Evolutionary conservation across 2,888 invertebrate species (phyloP), one percentile per base, ranked within the genome.

Genomic region (Marasmarcha lunaedactyla): DNA sequence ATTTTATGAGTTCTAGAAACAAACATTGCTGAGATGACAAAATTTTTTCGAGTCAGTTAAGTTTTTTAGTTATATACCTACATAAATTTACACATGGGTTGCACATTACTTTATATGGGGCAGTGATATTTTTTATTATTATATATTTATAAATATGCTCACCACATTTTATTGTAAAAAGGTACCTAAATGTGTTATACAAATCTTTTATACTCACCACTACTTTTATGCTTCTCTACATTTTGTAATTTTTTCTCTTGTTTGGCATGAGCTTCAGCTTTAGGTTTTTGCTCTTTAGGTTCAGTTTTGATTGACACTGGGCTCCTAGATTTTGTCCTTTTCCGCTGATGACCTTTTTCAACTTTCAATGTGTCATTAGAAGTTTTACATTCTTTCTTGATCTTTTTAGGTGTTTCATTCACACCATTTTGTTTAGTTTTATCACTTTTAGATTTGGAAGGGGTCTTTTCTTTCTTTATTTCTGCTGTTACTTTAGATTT

Each of bases 401-500:
- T 44, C 36, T 40, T 45, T 25, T 38, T 40, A 26, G 39, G 44
- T 41, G 15, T 41, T 36, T 57, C 42, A 20, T 20, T 7, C 7
- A 20, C 20, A 5, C 20, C 20, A 20, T 30, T 30, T 10, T 3
- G 9, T 30, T 30, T 30, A 10, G 50, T 58, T 7, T 42, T 48
- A 42, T 49, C 42, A 42, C 49, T 44, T 44, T 54, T 56, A 10
- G 38, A 42, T 43, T 47, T 50, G 38, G 37, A 47, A 13, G 49
- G 45, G 39, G 44, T 50, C 40, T 52, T 60, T 25, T 61, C 57
- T 49, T 52, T 57, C 43, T 52, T 57, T 6, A 41, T 41, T 36
- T 59, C 52, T 48, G 54, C 49, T 45, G 51, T 38, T 12, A 44
- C 4, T 44, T 56, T 52, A 7, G 42, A 45, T 20, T 20, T 20